Conservation (phyloP, 2,113 vertebrate genomes). For the Bos indicus region DNA sequence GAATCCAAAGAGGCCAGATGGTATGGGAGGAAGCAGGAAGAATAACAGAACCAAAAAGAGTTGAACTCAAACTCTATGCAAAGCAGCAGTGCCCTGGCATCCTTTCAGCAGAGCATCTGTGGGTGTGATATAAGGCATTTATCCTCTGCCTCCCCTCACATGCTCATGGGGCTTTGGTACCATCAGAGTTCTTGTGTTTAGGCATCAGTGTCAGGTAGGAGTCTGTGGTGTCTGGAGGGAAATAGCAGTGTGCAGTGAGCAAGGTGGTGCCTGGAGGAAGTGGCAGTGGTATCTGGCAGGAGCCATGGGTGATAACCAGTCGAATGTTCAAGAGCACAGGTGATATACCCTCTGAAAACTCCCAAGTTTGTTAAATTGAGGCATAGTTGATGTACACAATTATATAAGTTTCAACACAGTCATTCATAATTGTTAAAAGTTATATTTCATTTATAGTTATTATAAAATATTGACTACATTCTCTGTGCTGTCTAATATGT, state of each 20-base stretch:
- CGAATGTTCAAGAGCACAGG: not conserved
- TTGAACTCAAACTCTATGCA: not conserved
- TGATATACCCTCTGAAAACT: not conserved
- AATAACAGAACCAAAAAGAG: not conserved
- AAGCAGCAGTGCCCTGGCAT: not conserved
- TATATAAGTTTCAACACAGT: not conserved
- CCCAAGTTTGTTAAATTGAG: not conserved
- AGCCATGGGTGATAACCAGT: not conserved
- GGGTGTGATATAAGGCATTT: not conserved
- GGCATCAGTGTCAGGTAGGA: not conserved
- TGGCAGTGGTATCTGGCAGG: not conserved
- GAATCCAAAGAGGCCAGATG: not conserved
- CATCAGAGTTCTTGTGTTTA: not conserved
- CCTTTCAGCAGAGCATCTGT: not conserved
- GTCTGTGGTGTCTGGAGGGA: not conserved
- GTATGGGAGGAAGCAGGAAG: not conserved
- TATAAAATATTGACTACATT: not conserved
- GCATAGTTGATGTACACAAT: not conserved
- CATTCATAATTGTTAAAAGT: not conserved
- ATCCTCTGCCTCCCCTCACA: accelerated
- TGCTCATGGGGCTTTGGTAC: not conserved
- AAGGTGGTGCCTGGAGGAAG: not conserved
- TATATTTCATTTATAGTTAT: not conserved
- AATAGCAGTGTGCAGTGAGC: too few relatives aligned
- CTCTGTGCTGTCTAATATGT: not conserved